Evolutionary conservation across 2,888 invertebrate genomes (phyloP).

Genomic region (Acanthosepion lycidas): DNA sequence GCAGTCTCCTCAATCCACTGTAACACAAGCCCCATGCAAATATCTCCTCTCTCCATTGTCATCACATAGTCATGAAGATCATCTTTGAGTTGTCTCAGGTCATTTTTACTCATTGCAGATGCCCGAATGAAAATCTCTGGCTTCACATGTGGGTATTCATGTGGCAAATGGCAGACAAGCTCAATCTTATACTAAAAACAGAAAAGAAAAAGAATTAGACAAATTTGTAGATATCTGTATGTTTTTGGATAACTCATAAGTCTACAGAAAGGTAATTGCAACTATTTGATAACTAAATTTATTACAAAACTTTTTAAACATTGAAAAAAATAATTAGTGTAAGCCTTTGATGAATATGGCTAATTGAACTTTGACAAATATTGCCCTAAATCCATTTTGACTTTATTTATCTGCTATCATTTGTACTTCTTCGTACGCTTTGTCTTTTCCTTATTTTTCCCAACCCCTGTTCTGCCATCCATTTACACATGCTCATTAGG

Average conservation of each 20-base stretch:
- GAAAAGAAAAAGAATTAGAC: background rate
- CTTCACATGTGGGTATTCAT: conserved; percentile 81
- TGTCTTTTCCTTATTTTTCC: no score
- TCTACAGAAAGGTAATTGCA: no score
- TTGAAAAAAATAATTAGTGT: no score
- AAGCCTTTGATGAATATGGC: no score
- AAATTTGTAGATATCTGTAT: background rate
- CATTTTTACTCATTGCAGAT: conserved; percentile 79
- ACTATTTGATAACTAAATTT: no score
- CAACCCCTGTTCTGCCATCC: no score
- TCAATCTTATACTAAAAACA: conserved; percentile 76
- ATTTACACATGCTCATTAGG: no score
- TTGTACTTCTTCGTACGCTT: no score
- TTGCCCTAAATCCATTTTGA: no score
- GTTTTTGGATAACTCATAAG: background rate
- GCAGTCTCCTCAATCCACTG: conserved; percentile 83
- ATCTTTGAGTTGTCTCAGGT: conserved; percentile 81
- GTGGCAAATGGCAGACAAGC: conserved; percentile 81
- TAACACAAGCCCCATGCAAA: conserved; percentile 84
- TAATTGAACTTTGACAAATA: no score
- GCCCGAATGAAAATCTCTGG: conserved; percentile 84
- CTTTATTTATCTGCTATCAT: no score
- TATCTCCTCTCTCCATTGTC: conserved; percentile 80
- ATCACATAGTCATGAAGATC: conserved; percentile 78
- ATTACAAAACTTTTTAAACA: no score